Evolutionary conservation across 1,140 invertebrate genomes (phyloP).

Genomic region (Achroia grisella): DNA sequence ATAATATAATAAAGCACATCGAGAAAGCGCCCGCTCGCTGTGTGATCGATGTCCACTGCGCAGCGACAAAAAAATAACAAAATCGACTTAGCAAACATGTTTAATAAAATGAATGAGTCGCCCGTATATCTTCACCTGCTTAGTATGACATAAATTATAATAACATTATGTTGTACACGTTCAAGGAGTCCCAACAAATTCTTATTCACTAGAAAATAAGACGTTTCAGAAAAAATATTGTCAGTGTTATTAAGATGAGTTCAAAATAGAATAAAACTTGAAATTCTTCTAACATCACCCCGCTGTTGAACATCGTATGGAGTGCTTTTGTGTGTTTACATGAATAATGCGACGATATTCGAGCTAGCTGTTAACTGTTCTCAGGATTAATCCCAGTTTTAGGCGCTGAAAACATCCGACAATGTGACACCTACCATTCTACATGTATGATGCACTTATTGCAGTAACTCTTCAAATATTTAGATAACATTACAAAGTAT

Average conservation of each 20-base stretch:
- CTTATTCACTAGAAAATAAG: slow-evolving; percentile 65
- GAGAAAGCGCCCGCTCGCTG: slow-evolving; percentile 62
- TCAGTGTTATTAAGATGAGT: slow-evolving; percentile 46
- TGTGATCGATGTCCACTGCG: slow-evolving; percentile 57
- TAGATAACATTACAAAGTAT: no score
- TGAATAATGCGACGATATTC: slow-evolving; percentile 44
- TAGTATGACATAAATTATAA: slow-evolving; percentile 72
- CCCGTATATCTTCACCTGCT: slow-evolving; percentile 70
- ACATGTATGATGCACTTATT: no score
- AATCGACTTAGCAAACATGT: slow-evolving; percentile 55
- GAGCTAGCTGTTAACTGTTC: slow-evolving; percentile 12
- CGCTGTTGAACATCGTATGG: slow-evolving; percentile 31
- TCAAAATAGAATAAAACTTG: slow-evolving; percentile 45
- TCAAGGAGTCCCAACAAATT: slow-evolving; percentile 64
- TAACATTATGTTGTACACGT: slow-evolving; percentile 69
- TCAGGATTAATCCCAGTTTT: background rate
- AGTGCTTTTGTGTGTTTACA: slow-evolving; percentile 36
- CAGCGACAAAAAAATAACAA: slow-evolving; percentile 63
- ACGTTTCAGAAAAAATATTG: slow-evolving; percentile 57
- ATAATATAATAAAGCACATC: slow-evolving; percentile 58
- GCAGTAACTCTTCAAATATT: no score
- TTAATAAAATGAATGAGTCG: slow-evolving; percentile 50
- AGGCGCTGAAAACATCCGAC: no score
- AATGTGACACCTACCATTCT: no score
- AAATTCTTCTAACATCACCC: slow-evolving; percentile 38